Evolutionary conservation across 2,113 vertebrate genomes (phyloP), one percentile per base, ranked within the genome.

Genomic region (Synchiropus splendidus): DNA sequence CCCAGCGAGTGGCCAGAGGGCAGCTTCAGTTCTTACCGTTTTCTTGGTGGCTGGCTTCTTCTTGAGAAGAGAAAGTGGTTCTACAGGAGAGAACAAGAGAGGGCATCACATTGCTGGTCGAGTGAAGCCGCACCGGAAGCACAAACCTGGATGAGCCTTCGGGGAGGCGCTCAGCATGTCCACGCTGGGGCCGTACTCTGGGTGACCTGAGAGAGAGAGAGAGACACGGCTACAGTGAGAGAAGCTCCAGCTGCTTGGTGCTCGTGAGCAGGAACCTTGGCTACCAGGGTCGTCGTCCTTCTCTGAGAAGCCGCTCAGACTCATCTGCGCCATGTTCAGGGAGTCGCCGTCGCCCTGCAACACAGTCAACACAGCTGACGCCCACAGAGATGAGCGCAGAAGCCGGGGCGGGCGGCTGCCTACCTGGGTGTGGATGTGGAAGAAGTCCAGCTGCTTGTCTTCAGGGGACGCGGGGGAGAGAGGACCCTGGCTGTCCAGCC

Each of bases 371-470:
- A n/a, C n/a, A n/a, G n/a, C n/a, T n/a, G n/a, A n/a, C n/a, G n/a
- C n/a, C n/a, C n/a, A n/a, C n/a, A n/a, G n/a, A n/a, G n/a, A n/a
- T n/a, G n/a, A n/a, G n/a, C n/a, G n/a, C n/a, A n/a, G n/a, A n/a
- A n/a, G n/a, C n/a, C n/a, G n/a, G n/a, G n/a, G n/a, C n/a, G n/a
- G n/a, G n/a, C n/a, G n/a, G n/a, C n/a, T n/a, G n/a, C 37, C 2
- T 70, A 88, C 88, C 79, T 83, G 65, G 34, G 76, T 75, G 10
- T 89, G 93, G 12, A 90, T 76, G 34, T 86, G 85, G 77, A 99
- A 99, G 62, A 98, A 99, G 39, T 99, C 95, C 31, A 90, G 83
- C 16, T 93, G 90, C 68, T 92, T 94, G 15, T 77, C 85, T 0
- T 75, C 78, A 2, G 90, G 86, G 30, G 89, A 87, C 14, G 57